These are phyloP conservation scores for Heteractis magnifica DNA, from an alignment of 92 coral and sea anemone genomes.

Conservation along the genomic window DNA sequence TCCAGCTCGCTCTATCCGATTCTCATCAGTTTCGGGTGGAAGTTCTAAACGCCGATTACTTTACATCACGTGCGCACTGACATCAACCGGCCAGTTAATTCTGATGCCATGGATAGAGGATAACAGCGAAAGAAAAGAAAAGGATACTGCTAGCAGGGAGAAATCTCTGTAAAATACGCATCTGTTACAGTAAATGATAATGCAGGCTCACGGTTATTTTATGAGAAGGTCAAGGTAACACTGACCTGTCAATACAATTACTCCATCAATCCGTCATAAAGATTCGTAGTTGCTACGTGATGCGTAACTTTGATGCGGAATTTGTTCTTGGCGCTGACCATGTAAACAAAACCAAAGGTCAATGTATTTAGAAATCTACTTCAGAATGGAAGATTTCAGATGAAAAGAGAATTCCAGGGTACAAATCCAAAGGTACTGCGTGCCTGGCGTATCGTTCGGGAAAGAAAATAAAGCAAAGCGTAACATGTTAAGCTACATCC, in stretches of 20 bases:
- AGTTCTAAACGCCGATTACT: too few species aligned
- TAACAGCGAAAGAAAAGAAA: too few species aligned
- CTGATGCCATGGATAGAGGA: too few species aligned
- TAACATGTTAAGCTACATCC: too few species aligned
- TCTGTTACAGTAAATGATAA: background rate
- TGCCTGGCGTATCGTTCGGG: too few species aligned
- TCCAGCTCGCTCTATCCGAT: too few species aligned
- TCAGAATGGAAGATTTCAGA: background rate
- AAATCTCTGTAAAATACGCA: background rate
- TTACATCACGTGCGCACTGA: too few species aligned
- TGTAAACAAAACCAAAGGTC: slow-evolving; percentile 25
- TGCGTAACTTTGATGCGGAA: background rate
- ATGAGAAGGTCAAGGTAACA: background rate
- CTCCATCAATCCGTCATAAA: background rate
- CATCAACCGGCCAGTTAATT: too few species aligned
- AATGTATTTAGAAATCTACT: slow-evolving; percentile 8
- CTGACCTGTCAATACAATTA: background rate
- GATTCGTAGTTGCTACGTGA: background rate
- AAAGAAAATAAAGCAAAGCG: too few species aligned
- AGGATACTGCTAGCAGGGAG: too few species aligned
- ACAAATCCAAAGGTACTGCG: background rate
- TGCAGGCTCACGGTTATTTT: too few species aligned
- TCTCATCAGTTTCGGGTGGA: too few species aligned
- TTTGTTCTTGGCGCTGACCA: slow-evolving; percentile 1
- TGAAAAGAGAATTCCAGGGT: slow-evolving; percentile 9